Conservation (phyloP, 2,888 invertebrate species). For the Tridacna gigas region DNA sequence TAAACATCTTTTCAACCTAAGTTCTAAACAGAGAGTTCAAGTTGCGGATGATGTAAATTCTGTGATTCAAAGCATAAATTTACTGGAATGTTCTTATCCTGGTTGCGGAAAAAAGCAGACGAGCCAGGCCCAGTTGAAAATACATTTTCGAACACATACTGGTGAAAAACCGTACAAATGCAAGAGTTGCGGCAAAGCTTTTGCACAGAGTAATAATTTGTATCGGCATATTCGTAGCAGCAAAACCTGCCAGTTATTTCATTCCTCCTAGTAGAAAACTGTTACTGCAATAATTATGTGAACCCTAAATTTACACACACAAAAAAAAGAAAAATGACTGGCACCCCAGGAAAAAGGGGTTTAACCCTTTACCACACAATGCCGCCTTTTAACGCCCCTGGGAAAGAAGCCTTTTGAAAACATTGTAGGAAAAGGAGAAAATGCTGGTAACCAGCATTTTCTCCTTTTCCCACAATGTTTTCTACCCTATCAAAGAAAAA, state of each 20-base stretch:
- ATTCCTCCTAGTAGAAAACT: too few species aligned
- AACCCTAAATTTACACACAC: too few species aligned
- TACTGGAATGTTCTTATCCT: slow-evolving; percentile 22
- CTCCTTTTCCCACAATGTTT: too few species aligned
- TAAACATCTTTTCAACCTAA: neutral
- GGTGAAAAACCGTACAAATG: slow-evolving; percentile 40
- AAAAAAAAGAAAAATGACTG: too few species aligned
- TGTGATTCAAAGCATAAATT: neutral
- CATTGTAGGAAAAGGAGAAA: too few species aligned
- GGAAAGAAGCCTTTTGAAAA: too few species aligned
- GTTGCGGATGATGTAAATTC: neutral
- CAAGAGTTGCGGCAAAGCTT: slow-evolving; percentile 38
- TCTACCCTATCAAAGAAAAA: too few species aligned
- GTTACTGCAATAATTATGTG: too few species aligned
- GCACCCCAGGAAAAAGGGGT: too few species aligned
- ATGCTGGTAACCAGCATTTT: too few species aligned
- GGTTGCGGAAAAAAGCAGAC: slow-evolving; percentile 34
- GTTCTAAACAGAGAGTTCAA: slow-evolving; percentile 5
- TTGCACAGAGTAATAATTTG: slow-evolving; percentile 47
- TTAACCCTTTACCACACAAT: too few species aligned
- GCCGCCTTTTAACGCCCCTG: too few species aligned
- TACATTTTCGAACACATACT: slow-evolving; percentile 40
- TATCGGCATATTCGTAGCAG: slow-evolving; percentile 44
- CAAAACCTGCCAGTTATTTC: neutral
- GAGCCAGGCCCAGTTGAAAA: slow-evolving; percentile 35